phyloP scores from a whole-genome alignment of 2,113 vertebrate genomes.

The Acanthochromis polyacanthus region DNA sequence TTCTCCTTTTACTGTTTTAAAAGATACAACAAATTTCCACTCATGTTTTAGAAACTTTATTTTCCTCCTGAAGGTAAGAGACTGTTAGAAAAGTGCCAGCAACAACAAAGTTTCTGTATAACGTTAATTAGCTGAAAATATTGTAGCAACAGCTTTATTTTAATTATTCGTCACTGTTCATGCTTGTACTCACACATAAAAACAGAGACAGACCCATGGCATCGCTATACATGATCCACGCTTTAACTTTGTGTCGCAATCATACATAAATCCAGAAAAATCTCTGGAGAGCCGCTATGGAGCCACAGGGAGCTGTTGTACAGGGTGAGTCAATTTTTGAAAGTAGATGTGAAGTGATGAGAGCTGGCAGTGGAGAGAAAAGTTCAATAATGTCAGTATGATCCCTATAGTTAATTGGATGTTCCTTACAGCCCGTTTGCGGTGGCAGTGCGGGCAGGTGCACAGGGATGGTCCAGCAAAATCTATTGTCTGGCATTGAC shows the following conservation, averaged over 20 bases:
- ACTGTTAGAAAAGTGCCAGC: background rate
- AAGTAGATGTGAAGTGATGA: slow-evolving; percentile 56
- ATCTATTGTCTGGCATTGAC: slow-evolving; percentile 71
- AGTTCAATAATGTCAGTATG: slow-evolving; percentile 64
- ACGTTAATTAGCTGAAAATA: slow-evolving; percentile 16
- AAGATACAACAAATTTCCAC: background rate
- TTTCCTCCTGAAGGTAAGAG: background rate
- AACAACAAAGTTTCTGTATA: background rate
- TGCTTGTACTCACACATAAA: slow-evolving; percentile 12
- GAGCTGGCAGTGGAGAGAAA: slow-evolving; percentile 37
- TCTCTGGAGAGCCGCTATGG: slow-evolving; percentile 8
- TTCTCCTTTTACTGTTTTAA: slow-evolving; percentile 1
- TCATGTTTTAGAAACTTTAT: background rate
- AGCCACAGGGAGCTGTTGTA: slow-evolving; percentile 18
- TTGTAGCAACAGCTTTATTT: background rate
- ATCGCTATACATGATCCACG: background rate
- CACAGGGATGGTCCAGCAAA: slow-evolving; percentile 40
- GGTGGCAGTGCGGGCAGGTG: slow-evolving; percentile 60
- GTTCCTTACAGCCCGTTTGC: slow-evolving; percentile 44
- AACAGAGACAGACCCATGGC: too few relatives aligned
- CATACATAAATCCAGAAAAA: slow-evolving; percentile 26
- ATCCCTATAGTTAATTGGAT: slow-evolving; percentile 69
- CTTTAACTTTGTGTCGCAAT: slow-evolving; percentile 13
- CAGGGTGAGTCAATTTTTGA: slow-evolving; percentile 43
- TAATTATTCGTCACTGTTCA: background rate